phyloP scores from a whole-genome alignment of 1,140 invertebrate species.

The Trissolcus basalis region DNA sequence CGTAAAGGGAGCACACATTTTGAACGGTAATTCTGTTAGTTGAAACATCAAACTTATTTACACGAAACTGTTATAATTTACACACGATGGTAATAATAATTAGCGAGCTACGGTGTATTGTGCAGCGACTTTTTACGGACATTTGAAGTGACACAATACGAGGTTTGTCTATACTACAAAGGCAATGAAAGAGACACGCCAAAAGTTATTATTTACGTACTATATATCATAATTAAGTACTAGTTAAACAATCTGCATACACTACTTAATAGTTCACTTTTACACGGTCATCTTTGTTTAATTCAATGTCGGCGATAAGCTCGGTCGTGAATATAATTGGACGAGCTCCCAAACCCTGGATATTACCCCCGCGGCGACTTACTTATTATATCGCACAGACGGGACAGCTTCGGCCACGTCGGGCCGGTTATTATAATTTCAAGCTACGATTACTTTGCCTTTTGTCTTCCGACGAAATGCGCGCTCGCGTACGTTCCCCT shows the following conservation, averaged over 20 bases:
- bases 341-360: slow-evolving; percentile 71
- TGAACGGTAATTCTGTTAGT: slow-evolving; percentile 42
- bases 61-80: slow-evolving; percentile 48
- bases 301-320: slow-evolving; percentile 65
- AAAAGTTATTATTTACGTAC: slow-evolving; percentile 56
- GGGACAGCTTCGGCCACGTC: slow-evolving; percentile 59
- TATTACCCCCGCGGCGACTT: slow-evolving; percentile 72
- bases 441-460: slow-evolving; percentile 73
- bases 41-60: slow-evolving; percentile 43
- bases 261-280: slow-evolving; percentile 61
- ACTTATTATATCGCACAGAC: slow-evolving; percentile 68
- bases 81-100: slow-evolving; percentile 43
- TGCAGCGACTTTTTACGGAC: slow-evolving; percentile 40
- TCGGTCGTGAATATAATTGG: slow-evolving; percentile 70
- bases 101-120: slow-evolving; percentile 22
- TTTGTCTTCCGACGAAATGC: slow-evolving; percentile 66
- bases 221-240: slow-evolving; percentile 57
- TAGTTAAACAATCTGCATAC: slow-evolving; percentile 60
- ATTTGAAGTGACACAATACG: slow-evolving; percentile 49
- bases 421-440: slow-evolving; percentile 71
- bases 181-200: slow-evolving; percentile 55
- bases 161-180: slow-evolving; percentile 51
- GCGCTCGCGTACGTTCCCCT: slow-evolving; percentile 53
- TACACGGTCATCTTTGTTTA: slow-evolving; percentile 63
- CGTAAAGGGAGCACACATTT: slow-evolving; percentile 29